Base-by-base conservation (phyloP, 2,797 vertebrate genomes). In the Neosalanx taihuensis region DNA sequence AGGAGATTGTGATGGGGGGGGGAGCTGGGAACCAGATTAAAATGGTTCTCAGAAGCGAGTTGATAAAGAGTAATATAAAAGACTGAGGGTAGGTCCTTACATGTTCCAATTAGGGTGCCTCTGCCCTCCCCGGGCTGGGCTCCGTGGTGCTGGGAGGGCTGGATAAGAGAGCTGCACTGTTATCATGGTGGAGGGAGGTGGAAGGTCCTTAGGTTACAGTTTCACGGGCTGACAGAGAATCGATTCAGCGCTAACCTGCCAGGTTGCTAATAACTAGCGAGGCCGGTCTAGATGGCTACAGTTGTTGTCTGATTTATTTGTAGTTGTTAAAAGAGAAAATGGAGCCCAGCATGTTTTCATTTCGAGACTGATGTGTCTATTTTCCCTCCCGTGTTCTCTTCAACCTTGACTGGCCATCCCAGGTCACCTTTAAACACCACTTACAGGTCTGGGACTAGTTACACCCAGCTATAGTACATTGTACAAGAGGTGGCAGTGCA, bases 341-440 rank as follows among this genome's bases (percentile, higher is more conserved):
- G 85, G 88, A 90, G 84, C 88, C 88, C 85, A 85, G 86, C 87
- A 87, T 84, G 85, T 84, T 90, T 89, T 89, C 87, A 89, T 89
- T 90, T 88, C 87, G 83, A 78, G 78, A 79, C 79, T 67, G 73
- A 81, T 78, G 41, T 69, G 35, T 69, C 75, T 74, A 71, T 79
- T 78, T 69, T 60, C 74, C 83, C 77, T 75, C 76, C 79, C 75
- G 77, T 79, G 72, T 78, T 30, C 41, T 80, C 70, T 76, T 83
- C 87, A 87, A 89, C 89, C 89, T 90, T 89, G 81, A 72, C 62
- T 51, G 74, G 41, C 10, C 3, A 12, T 46, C 41, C 56, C 59
- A 81, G 83, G 86, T 81, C 29, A 31, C 26, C 15, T 18, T 30
- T 29, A 26, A 77, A 68, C 73, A 81, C 83, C 81, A 31, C 61